Base-by-base conservation (phyloP, 2,888 invertebrate genomes). In the Rotaria sp. region DNA sequence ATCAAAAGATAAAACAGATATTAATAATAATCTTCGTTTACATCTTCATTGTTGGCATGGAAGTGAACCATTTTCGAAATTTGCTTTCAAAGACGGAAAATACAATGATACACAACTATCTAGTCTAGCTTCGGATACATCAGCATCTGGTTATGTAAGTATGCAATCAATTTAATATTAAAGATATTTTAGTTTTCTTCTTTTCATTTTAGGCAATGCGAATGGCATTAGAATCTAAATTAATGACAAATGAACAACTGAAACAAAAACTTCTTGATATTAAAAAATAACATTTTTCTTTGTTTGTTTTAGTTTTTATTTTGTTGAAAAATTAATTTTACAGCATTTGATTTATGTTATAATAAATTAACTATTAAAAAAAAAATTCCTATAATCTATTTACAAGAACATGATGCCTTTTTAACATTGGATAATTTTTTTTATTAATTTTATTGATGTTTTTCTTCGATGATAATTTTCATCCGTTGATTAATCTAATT, bases 31-130 rank as follows among this genome's bases (percentile, higher is more conserved):
- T 30, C 55, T 50, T 13, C 48, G 80, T 35, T 59, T 86, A 55
- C 85, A 85, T 48, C 75, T 86, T 55, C 86, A 86, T 85, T 85
- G 85, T 59, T 86, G 85, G 80, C 86, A 86, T 85, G 85, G 85
- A 10, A 18, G 15, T 50, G 57, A 85, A 7, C 52, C 85, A 84
- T 86, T 86, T 52, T 86, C 86, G 30, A 86, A 86, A 84, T 86
- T 86, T 80, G 55, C 45, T 18, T 86, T 86, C 24, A 85, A 86
- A 84, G 86, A 48, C 10, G 86, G 86, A 45, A 80, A 45, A 80
- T 80, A 80, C 15, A 45, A 41, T 45, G 0, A 41, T 15, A 41
- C n/a, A 41, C 8, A 80, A 38, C 26, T 15, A n/a, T 24, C 45
- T 0, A 45, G 26, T n/a, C n/a, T 80, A 11, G 38, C 13, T 80